Evolutionary conservation across 2,888 invertebrate species (phyloP).

Genomic region (Salpingus planirostris): DNA sequence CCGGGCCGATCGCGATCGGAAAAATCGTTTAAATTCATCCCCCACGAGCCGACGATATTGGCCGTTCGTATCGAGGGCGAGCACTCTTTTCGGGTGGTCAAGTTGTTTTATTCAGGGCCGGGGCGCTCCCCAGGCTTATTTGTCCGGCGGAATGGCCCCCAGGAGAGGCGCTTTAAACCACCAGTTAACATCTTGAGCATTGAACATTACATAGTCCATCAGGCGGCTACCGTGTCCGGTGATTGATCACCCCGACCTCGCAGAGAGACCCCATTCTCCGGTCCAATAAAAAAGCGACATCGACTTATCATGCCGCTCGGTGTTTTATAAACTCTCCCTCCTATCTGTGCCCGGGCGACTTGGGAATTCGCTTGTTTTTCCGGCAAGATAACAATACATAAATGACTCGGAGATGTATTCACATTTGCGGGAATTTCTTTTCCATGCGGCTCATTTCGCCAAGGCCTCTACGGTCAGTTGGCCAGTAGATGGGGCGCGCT

Average conservation of each 20-base stretch:
- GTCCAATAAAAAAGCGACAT: slow-evolving; percentile 32
- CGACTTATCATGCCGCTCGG: slow-evolving; percentile 34
- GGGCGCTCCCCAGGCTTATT: no score
- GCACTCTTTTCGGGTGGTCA: background rate
- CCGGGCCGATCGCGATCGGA: no score
- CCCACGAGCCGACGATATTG: slow-evolving; percentile 5
- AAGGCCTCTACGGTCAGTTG: slow-evolving; percentile 36
- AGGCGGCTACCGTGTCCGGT: slow-evolving; percentile 33
- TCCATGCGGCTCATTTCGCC: slow-evolving; percentile 35
- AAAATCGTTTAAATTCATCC: slow-evolving; percentile 5
- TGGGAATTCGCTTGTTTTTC: slow-evolving; percentile 29
- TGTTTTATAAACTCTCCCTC: slow-evolving; percentile 38
- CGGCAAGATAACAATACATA: slow-evolving; percentile 34
- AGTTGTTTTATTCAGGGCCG: slow-evolving; percentile 4
- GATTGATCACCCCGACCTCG: slow-evolving; percentile 40
- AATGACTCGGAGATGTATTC: slow-evolving; percentile 39
- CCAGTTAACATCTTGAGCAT: slow-evolving; percentile 43
- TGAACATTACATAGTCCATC: slow-evolving; percentile 39
- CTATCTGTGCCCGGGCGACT: slow-evolving; percentile 15
- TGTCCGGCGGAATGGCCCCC: slow-evolving; percentile 35
- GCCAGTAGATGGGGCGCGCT: slow-evolving; percentile 37
- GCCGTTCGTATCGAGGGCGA: slow-evolving; percentile 1
- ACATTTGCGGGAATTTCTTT: slow-evolving; percentile 40
- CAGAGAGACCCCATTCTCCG: slow-evolving; percentile 20
- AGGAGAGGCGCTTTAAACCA: slow-evolving; percentile 38